Percentiles rank a stretch among this genome's conserved stretches.
phyloP scores from a whole-genome alignment of 2,888 invertebrate species.

The Drosophila nigritarsus region DNA sequence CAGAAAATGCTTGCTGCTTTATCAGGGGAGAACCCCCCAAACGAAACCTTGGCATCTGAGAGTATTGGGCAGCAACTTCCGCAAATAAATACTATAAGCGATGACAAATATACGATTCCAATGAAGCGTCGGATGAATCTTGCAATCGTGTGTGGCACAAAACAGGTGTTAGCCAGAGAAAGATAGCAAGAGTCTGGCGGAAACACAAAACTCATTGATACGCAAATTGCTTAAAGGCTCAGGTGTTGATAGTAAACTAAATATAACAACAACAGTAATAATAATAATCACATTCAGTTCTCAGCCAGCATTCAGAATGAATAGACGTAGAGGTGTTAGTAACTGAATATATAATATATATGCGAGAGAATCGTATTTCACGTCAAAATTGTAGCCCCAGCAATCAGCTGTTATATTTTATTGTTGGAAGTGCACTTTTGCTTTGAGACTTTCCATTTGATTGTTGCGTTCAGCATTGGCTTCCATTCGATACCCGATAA shows the following conservation, averaged over 20 bases:
- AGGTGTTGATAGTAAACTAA: conserved; percentile 5
- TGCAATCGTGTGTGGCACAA: not conserved
- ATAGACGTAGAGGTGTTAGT: not conserved
- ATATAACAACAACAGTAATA: conserved; percentile 14
- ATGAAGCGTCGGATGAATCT: conserved; percentile 69
- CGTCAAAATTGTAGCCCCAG: conserved; percentile 45
- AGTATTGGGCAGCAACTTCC: conserved; percentile 40
- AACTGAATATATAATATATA: conserved; percentile 3
- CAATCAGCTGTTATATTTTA: conserved; percentile 26
- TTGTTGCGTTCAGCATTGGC: conserved; percentile 8
- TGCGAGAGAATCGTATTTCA: too few species aligned
- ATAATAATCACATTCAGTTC: too few species aligned
- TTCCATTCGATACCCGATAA: conserved; percentile 35
- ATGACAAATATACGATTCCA: conserved; percentile 68
- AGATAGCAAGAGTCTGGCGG: not conserved
- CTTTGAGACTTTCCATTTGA: conserved; percentile 13
- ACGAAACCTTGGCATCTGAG: conserved; percentile 17
- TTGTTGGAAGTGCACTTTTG: conserved; percentile 11
- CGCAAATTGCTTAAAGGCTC: conserved; percentile 44
- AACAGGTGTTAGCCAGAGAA: conserved; percentile 36
- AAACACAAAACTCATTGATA: conserved; percentile 44
- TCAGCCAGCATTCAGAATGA: conserved; percentile 27
- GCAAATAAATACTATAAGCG: conserved; percentile 24
- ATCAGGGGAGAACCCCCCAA: conserved; percentile 48
- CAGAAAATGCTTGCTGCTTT: conserved; percentile 21